A percentile compares a stretch with the other conserved stretches of the same genome.
Evolutionary conservation across 2,888 invertebrate genomes (phyloP).

Genomic region (Rugalucina vietnamica): DNA sequence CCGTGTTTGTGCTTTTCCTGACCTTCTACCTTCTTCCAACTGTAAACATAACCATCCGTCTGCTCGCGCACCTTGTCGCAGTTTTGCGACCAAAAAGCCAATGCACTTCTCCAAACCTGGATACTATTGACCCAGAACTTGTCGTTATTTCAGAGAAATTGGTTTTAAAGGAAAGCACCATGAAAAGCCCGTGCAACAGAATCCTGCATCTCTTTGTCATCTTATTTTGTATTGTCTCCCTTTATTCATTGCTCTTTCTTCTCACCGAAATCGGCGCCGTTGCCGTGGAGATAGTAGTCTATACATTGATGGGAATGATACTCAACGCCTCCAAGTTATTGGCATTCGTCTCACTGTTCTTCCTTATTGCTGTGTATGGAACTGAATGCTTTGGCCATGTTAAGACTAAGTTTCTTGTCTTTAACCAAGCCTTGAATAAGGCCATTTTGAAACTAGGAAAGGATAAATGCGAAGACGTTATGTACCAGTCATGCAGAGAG

Average conservation of each 20-base stretch:
- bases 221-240: constrained; percentile 67
- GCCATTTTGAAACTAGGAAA: constrained; percentile 65
- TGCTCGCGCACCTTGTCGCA: constrained; percentile 72
- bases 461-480: constrained; percentile 41
- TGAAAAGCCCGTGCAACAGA: constrained; percentile 29
- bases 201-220: constrained; percentile 64
- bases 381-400: constrained; percentile 78
- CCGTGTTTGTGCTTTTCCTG: constrained; percentile 69
- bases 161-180: constrained; percentile 38
- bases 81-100: too few species aligned
- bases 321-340: constrained; percentile 76
- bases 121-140: too few species aligned
- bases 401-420: constrained; percentile 75
- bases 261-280: constrained; percentile 78
- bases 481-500: constrained; percentile 3
- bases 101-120: too few species aligned
- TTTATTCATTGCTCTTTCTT: constrained; percentile 75
- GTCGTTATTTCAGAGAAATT: too few species aligned
- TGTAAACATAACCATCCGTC: constrained; percentile 75
- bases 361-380: constrained; percentile 76
- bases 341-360: constrained; percentile 75
- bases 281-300: constrained; percentile 77
- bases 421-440: constrained; percentile 74
- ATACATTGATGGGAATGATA: constrained; percentile 79
- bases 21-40: constrained; percentile 78